Evolutionary conservation across 2,888 invertebrate species (phyloP).

Genomic region (Scotopteryx bipunctaria): DNA sequence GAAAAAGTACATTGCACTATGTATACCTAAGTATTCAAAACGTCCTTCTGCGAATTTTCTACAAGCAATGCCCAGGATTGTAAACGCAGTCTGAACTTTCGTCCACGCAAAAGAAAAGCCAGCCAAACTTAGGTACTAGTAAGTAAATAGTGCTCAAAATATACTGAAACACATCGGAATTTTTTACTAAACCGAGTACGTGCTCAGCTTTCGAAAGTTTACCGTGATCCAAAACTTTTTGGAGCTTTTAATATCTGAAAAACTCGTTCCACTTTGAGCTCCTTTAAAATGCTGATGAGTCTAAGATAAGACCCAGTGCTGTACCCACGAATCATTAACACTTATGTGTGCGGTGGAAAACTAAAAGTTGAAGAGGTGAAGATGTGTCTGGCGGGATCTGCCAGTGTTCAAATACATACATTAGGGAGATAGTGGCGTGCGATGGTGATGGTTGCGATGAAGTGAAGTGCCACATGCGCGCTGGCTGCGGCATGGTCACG

Average conservation of each 20-base stretch:
- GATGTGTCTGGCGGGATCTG: background rate
- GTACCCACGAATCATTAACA: too few relatives aligned
- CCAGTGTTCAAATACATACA: too few relatives aligned
- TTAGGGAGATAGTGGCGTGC: background rate
- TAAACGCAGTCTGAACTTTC: constrained; percentile 1
- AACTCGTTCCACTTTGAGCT: too few relatives aligned
- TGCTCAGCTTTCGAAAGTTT: background rate
- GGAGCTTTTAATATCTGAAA: too few relatives aligned
- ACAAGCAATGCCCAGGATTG: background rate
- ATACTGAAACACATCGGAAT: constrained; percentile 10
- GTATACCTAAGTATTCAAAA: background rate
- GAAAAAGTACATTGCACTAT: background rate
- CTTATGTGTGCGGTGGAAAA: too few relatives aligned
- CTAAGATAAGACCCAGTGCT: too few relatives aligned
- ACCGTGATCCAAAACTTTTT: background rate
- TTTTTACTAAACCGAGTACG: constrained; percentile 1
- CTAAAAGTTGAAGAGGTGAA: too few relatives aligned
- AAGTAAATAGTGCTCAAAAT: constrained; percentile 8
- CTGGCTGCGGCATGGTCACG: constrained; percentile 63
- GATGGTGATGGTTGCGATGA: constrained; percentile 4
- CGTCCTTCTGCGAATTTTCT: background rate
- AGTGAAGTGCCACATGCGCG: constrained; percentile 24
- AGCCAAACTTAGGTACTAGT: constrained; percentile 3
- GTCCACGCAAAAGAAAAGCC: constrained; percentile 6
- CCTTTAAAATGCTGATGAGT: too few relatives aligned